phyloP scores from a whole-genome alignment of 2,113 vertebrate species.

The Oncorhynchus masou region DNA sequence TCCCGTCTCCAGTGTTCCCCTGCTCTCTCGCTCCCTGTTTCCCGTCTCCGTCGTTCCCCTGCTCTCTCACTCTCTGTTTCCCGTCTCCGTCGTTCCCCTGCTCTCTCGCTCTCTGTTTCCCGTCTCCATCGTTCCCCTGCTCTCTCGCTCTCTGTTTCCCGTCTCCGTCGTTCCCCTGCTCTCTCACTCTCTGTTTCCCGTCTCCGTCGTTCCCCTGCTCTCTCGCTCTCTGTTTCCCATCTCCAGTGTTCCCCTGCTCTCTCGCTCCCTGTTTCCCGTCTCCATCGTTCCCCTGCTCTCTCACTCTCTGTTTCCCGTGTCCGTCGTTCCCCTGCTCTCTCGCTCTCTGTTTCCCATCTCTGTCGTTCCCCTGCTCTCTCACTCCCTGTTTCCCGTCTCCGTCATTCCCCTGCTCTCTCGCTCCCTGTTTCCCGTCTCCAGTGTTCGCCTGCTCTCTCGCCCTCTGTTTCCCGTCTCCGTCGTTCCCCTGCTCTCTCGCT shows the following conservation, averaged over 20 bases:
- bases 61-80: too few species aligned
- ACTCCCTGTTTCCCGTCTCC: constrained; percentile 34
- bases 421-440: neutral
- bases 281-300: neutral
- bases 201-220: constrained; percentile 20
- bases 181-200: too few species aligned
- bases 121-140: constrained; percentile 19
- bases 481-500: too few species aligned
- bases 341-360: constrained; percentile 7
- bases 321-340: constrained; percentile 21
- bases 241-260: constrained; percentile 19
- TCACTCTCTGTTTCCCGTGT: neutral
- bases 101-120: constrained; percentile 17
- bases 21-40: constrained; percentile 19
- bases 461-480: constrained; percentile 22
- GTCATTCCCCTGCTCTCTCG: too few species aligned
- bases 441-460: constrained; percentile 20
- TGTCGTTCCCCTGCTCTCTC: constrained; percentile 21
- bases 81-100: constrained; percentile 14
- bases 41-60: too few species aligned
- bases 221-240: constrained; percentile 9
- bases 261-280: constrained; percentile 21
- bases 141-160: constrained; percentile 22
- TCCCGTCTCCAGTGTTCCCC: constrained; percentile 13
- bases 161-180: too few species aligned